phyloP scores from a whole-genome alignment of 2,797 vertebrate species.

The Centroberyx gerrardi region DNA sequence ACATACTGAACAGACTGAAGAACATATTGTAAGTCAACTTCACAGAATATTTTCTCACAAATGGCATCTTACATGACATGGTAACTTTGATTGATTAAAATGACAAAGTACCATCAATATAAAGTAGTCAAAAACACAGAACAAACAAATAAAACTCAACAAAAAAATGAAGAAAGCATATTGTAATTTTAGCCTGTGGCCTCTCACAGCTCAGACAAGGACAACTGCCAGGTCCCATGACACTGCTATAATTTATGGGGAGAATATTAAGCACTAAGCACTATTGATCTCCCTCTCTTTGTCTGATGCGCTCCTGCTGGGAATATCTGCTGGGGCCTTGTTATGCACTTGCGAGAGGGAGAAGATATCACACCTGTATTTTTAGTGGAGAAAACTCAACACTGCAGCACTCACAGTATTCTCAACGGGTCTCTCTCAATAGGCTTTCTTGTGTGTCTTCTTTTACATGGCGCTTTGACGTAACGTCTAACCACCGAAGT shows the following conservation, averaged over 20 bases:
- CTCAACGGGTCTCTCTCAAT: conserved; percentile 33
- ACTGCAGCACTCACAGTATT: conserved; percentile 23
- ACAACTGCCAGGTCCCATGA: conserved; percentile 46
- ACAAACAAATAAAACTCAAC: neutral
- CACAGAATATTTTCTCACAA: too few relatives aligned
- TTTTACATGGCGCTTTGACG: too few relatives aligned
- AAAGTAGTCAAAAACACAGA: too few relatives aligned
- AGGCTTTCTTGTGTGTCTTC: neutral
- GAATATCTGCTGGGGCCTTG: conserved; percentile 55
- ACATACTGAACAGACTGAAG: too few relatives aligned
- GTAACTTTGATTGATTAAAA: too few relatives aligned
- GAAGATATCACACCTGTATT: conserved; percentile 55
- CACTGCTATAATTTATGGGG: conserved; percentile 62
- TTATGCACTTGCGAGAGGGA: conserved; percentile 52
- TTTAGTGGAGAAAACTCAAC: conserved; percentile 29
- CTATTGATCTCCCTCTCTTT: conserved; percentile 67
- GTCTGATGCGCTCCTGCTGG: conserved; percentile 59
- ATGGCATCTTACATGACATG: too few relatives aligned
- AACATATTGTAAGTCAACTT: too few relatives aligned
- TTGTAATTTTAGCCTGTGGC: conserved; percentile 19
- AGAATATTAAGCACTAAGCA: conserved; percentile 71
- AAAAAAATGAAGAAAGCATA: conserved; percentile 4
- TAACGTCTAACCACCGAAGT: too few relatives aligned
- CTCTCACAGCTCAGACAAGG: conserved; percentile 45
- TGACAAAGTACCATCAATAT: too few relatives aligned